A percentile compares a stretch with the other conserved stretches of the same genome.
These are phyloP conservation scores for Drosophila repletoides DNA, from an alignment of 1,140 invertebrate genomes.

Conservation along the genomic window DNA sequence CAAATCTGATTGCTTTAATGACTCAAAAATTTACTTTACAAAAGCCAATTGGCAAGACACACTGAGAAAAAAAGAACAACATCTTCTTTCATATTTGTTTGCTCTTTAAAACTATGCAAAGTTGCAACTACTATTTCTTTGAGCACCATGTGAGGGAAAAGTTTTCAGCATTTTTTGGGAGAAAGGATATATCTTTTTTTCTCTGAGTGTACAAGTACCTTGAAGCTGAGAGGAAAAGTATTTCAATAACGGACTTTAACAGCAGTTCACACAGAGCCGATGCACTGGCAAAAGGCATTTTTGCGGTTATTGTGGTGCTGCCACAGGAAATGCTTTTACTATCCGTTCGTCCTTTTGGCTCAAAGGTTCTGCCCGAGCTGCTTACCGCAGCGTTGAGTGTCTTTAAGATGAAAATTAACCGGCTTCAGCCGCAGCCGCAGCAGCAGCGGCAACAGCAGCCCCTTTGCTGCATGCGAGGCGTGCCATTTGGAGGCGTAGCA, in stretches of 20 bases:
- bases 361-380: constrained; percentile 29
- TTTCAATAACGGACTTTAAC: constrained; percentile 27
- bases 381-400: constrained; percentile 73
- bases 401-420: constrained; percentile 79
- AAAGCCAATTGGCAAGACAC: constrained; percentile 7
- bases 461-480: background rate
- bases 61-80: no score
- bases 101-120: no score
- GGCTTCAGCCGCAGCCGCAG: constrained; percentile 21
- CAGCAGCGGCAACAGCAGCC: background rate
- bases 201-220: constrained; percentile 7
- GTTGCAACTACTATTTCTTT: no score
- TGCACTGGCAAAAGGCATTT: constrained; percentile 59
- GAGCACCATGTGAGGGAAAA: no score
- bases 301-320: constrained; percentile 53
- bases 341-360: constrained; percentile 33
- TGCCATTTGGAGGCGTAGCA: constrained; percentile 33
- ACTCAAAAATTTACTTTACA: constrained; percentile 1
- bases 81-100: no score
- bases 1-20: background rate
- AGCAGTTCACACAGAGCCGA: background rate
- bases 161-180: no score
- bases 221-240: constrained; percentile 21
- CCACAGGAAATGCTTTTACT: constrained; percentile 64
- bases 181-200: constrained; percentile 1